Conservation (phyloP, 2,797 vertebrate species). For the Xiphophorus birchmanni region DNA sequence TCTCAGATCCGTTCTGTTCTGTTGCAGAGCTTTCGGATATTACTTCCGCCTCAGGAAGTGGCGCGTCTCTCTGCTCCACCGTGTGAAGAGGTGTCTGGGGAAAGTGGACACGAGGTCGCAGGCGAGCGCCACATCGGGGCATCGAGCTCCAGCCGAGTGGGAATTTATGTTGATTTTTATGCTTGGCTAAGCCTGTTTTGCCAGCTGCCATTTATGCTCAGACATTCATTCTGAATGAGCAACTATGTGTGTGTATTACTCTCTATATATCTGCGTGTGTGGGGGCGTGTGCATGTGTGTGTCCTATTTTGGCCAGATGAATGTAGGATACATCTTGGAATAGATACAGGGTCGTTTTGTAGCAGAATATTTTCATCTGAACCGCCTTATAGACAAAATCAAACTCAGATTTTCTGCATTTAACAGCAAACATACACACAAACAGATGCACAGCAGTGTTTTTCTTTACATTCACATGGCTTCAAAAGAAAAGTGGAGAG, state of each 20-base stretch:
- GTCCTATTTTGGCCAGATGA: slow-evolving; percentile 51
- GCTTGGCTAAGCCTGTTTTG: slow-evolving; percentile 73
- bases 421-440: slow-evolving; percentile 24
- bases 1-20: slow-evolving; percentile 38
- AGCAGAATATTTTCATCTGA: slow-evolving; percentile 1
- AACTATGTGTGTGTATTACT: slow-evolving; percentile 28
- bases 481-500: slow-evolving; percentile 62
- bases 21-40: slow-evolving; percentile 29
- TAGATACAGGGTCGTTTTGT: slow-evolving; percentile 37
- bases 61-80: slow-evolving; percentile 36
- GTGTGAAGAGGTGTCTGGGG: slow-evolving; percentile 67
- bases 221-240: slow-evolving; percentile 67
- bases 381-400: background rate
- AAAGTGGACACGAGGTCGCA: slow-evolving; percentile 55
- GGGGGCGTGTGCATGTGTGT: slow-evolving; percentile 31
- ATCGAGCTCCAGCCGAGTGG: slow-evolving; percentile 67
- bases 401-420: slow-evolving; percentile 30
- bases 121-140: slow-evolving; percentile 57
- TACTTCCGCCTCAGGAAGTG: slow-evolving; percentile 44
- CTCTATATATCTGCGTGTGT: slow-evolving; percentile 20
- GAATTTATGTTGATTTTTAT: slow-evolving; percentile 76
- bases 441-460: background rate
- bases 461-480: slow-evolving; percentile 25
- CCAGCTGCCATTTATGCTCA: slow-evolving; percentile 78
- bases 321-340: slow-evolving; percentile 48